Evolutionary conservation across 2,113 vertebrate species (phyloP), one percentile per base, ranked within the genome.

Genomic region (Ailurus styani): DNA sequence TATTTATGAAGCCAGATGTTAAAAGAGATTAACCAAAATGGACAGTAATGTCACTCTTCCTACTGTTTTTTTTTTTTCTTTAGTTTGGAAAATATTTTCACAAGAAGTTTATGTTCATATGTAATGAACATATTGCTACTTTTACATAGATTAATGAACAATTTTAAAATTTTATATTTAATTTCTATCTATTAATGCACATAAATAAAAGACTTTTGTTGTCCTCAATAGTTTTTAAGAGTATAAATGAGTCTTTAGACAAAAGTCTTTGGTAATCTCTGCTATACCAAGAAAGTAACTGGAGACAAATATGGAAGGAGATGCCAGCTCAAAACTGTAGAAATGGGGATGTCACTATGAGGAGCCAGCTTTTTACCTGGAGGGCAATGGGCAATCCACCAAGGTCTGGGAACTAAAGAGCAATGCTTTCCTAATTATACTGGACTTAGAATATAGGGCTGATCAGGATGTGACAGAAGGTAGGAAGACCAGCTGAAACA

Each of bases 331-430:
- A 13, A 3, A 75, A 14, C 2, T 47, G 14, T 31, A 27, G 7
- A 66, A 29, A 7, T 25, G 2, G 5, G 1, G 23, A 37, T 15
- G 8, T 42, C n/a, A 29, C 27, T 42, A 2, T 10, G 18, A 86
- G 15, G 20, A 62, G 11, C 15, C 7, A 14, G 7, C 2, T 14
- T 21, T 57, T 50, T 29, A 50, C 66, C 10, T 21, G 37, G 11
- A 23, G 50, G 20, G 3, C 7, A 15, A 7, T 5, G 21, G 37
- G 5, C 0, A 54, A 11, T 11, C 17, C 45, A 11, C 10, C 11
- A 75, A 82, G 3, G 27, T 18, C 12, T 29, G 27, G 47, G 29
- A 2, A 47, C 45, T 73, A 75, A 31, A 37, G 13, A 37, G 8
- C 37, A 82, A 25, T 5, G 6, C 12, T 64, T 25, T 40, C 47